These are phyloP conservation scores for Leucopsar rothschildi DNA, from an alignment of 2,113 vertebrate species.

Conservation along the genomic window DNA sequence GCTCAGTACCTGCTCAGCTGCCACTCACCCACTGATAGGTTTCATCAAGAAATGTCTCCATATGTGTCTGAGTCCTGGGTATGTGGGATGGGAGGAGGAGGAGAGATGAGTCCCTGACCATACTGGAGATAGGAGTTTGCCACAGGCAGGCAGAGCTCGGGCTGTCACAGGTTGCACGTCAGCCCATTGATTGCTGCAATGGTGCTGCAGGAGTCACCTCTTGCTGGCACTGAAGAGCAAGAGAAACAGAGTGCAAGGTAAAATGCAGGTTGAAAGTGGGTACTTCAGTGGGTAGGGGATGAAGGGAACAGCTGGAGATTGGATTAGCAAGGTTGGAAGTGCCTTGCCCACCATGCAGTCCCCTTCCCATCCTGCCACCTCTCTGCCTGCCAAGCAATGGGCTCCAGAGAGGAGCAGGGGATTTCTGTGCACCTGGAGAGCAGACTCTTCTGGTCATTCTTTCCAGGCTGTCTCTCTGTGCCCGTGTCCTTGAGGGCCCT, in stretches of 20 bases:
- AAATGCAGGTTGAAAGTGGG: not conserved
- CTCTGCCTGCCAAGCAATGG: not conserved
- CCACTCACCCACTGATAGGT: conserved; percentile 49
- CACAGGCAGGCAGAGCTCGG: not conserved
- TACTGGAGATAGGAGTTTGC: not conserved
- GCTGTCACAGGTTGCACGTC: not conserved
- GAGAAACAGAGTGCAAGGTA: not conserved
- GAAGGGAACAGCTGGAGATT: not conserved
- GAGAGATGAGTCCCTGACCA: not conserved
- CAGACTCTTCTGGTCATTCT: not conserved
- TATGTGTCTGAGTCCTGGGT: not conserved
- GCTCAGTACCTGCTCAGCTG: conserved; percentile 58
- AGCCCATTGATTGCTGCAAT: not conserved
- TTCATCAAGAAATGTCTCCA: conserved; percentile 47
- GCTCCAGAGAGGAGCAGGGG: not conserved
- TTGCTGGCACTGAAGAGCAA: not conserved
- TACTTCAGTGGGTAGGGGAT: not conserved
- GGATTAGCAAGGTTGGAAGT: not conserved
- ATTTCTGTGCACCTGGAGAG: not conserved
- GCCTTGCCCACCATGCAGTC: not conserved
- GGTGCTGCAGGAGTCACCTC: not conserved
- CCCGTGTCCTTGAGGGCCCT: not conserved
- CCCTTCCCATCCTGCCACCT: not conserved
- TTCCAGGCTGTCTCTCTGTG: not conserved
- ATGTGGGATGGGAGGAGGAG: not conserved